Evolutionary conservation across 2,888 invertebrate genomes (phyloP), one percentile per base, ranked within the genome.

Genomic region (Parnassius orleans): DNA sequence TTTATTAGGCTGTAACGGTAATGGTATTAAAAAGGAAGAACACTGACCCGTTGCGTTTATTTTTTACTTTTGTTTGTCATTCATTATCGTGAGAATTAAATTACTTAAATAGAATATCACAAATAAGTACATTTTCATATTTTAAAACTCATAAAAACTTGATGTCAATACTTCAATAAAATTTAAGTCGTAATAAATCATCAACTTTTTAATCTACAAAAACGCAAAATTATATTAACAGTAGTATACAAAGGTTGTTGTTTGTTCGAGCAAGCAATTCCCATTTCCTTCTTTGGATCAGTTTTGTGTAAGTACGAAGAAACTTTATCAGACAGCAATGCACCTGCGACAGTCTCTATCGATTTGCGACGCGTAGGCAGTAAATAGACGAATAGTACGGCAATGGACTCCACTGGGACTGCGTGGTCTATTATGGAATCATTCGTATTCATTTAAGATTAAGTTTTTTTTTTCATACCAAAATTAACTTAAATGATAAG

Each of bases 321-420:
- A 52, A 56, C 46, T 54, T 64, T 61, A 73, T 76, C 78, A 74
- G 71, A 72, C 72, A 68, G 68, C 74, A 76, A 72, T 80, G 80
- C 86, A 83, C 81, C 82, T 79, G 82, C 80, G 79, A 80, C 79
- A 76, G 78, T 74, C 77, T 86, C 50, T 51, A 87, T 88, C 87
- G 88, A 88, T 89, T 88, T 75, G 80, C 72, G 72, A 80, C 78
- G 77, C 80, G 78, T 78, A 76, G 77, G 81, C 81, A 77, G 85
- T 86, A 87, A 85, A 87, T 85, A 86, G 84, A 54, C 76, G 77
- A 80, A 81, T 76, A 74, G 78, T 83, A 84, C 83, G 80, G 79
- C 79, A 84, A 79, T 84, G 70, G 79, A 83, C 74, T 83, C 87
- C 83, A 73, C 73, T 70, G 85, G 82, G 86, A 74, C 73, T 66